A percentile compares a stretch with the other conserved stretches of the same genome.
Conservation (phyloP, 37 sponge, comb jelly and placozoan species). For the Amphimedon queenslandica region DNA sequence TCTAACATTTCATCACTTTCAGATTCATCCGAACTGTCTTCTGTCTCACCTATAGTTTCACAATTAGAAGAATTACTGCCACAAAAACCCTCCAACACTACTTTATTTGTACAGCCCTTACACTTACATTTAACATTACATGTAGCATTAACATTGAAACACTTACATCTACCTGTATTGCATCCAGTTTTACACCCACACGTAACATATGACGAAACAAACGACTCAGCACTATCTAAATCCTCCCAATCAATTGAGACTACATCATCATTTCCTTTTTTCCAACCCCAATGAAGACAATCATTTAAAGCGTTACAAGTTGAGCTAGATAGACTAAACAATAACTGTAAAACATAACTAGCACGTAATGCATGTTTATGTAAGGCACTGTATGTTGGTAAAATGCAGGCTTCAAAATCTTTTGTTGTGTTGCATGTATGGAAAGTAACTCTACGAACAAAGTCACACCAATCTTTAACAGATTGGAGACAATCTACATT, state of each 20-base stretch:
- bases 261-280: neutral
- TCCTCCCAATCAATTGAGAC: neutral
- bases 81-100: too few relatives aligned
- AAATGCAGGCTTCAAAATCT: neutral
- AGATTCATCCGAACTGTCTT: too few relatives aligned
- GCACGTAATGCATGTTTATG: slow-evolving; percentile 1
- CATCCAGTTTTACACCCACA: neutral
- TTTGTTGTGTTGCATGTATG: slow-evolving; percentile 12
- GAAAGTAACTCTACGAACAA: slow-evolving; percentile 10
- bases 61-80: too few relatives aligned
- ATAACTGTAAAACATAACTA: slow-evolving; percentile 4
- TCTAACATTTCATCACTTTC: neutral
- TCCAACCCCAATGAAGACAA: neutral
- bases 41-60: too few relatives aligned
- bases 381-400: neutral
- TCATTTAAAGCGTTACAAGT: neutral
- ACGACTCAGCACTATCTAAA: neutral
- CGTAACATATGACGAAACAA: neutral
- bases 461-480: slow-evolving; percentile 4
- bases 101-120: neutral
- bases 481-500: neutral
- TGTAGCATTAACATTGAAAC: neutral
- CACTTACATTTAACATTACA: neutral
- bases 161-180: neutral
- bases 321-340: neutral